These are phyloP conservation scores for Falco cherrug DNA, from an alignment of 2,797 vertebrate genomes.

Conservation along the genomic window DNA sequence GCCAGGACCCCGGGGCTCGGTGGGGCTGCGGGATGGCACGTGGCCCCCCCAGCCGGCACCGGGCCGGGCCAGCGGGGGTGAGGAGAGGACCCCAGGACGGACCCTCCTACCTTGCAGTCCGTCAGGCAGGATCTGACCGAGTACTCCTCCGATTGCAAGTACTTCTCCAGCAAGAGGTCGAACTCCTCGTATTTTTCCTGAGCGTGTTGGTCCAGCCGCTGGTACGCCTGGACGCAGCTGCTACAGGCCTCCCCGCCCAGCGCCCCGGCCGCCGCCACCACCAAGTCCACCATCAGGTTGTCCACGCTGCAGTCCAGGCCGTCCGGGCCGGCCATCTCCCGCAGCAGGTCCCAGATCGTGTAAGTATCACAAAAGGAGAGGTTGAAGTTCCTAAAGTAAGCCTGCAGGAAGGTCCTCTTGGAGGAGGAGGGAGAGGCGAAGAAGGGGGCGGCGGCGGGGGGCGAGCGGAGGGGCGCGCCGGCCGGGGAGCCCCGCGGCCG, in stretches of 20 bases:
- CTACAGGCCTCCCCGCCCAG: constrained; percentile 81
- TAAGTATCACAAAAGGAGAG: constrained; percentile 86
- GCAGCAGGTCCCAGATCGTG: constrained; percentile 85
- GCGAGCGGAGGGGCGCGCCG: constrained; percentile 67
- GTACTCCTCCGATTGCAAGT: constrained; percentile 84
- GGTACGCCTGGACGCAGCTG: constrained; percentile 84
- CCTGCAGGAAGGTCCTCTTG: constrained; percentile 81
- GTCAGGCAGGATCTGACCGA: constrained; percentile 84
- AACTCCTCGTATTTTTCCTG: constrained; percentile 91
- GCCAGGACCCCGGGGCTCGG: background rate
- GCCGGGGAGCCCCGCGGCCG: constrained; percentile 74
- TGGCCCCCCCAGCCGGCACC: no score
- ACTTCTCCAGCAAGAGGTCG: constrained; percentile 85
- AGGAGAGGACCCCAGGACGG: background rate
- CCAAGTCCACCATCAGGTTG: constrained; percentile 80
- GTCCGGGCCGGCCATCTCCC: constrained; percentile 83
- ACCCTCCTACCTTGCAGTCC: constrained; percentile 83
- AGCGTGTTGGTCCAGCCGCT: constrained; percentile 88
- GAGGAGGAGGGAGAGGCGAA: constrained; percentile 72
- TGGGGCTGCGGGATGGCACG: background rate
- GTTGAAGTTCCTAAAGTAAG: constrained; percentile 86
- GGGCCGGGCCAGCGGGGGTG: no score
- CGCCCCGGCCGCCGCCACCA: constrained; percentile 74
- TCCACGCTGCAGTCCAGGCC: constrained; percentile 85
- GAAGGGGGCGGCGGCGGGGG: constrained; percentile 51